Base-by-base conservation (phyloP, 2,888 invertebrate species). In the Drosophila niveifrons region DNA sequence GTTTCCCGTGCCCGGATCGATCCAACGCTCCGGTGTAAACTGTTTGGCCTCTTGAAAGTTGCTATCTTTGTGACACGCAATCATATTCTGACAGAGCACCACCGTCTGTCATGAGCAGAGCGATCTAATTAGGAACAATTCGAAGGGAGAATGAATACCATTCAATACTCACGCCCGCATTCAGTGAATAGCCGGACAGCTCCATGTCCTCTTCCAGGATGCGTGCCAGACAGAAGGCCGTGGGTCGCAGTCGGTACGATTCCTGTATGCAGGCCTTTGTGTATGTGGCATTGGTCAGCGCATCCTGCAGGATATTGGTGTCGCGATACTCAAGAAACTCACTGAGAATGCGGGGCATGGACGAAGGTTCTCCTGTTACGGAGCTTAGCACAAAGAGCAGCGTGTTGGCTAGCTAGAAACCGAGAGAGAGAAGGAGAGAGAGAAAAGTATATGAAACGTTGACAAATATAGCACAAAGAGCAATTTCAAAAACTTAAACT, bases 21-120 rank as follows among this genome's bases (percentile, higher is more conserved):
- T 86, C 97, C 97, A 97, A 43, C 97, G 94, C 89, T 97, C 97
- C 0, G 97, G 97, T 6, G 94, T 90, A 90, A 95, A 97, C 75
- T 95, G 93, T 15, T 93, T 92, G 3, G 97, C 95, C 44, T 95
- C 93, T 87, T 94, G 93, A 91, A 97, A 97, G 92, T 97, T 96
- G 76, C 93, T 93, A 52, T 96, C 95, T 66, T 95, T 94, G 63
- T 95, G 93, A 78, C 97, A 96, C 1, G 97, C 96, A n/a, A 96
- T 94, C 91, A 96, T 96, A 2, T 96, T 96, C 89, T 98, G 97
- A 55, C 96, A 95, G 28, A 97, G 92, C 23, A 97, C 94, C 15
- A 96, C 95, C 2, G 96, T 96, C 95, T 96, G 90, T 0, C 34
- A 2, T 15, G 17, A 29, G 15, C 0, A 18, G 4, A 34, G 0